These are phyloP conservation scores for Gavialis gangeticus DNA, from an alignment of 2,113 vertebrate species.

Conservation along the genomic window DNA sequence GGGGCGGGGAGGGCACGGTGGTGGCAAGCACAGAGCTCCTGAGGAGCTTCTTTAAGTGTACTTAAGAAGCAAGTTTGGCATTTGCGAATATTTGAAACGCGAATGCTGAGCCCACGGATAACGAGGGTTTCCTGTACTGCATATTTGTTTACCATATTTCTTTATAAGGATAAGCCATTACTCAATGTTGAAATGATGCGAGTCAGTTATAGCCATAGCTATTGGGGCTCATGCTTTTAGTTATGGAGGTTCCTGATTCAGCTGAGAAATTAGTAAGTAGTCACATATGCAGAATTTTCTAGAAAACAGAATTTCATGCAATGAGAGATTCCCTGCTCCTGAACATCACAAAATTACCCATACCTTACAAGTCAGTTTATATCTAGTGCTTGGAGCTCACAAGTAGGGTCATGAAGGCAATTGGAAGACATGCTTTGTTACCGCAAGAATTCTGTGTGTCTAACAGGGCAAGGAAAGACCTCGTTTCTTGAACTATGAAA, in stretches of 20 bases:
- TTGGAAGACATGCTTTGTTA: rapidly evolving
- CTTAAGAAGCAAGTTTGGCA: no score
- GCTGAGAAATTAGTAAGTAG: neutral
- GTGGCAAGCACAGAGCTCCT: no score
- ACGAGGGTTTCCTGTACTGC: no score
- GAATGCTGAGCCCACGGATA: no score
- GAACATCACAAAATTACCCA: neutral
- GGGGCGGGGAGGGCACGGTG: no score
- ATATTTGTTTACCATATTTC: no score
- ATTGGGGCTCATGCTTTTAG: neutral
- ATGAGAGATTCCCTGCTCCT: neutral
- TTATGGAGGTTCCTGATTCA: neutral
- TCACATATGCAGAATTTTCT: neutral
- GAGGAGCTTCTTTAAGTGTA: no score
- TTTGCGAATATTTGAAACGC: no score
- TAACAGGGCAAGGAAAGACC: neutral
- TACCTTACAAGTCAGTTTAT: neutral
- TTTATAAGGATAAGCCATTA: neutral
- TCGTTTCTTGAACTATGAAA: no score
- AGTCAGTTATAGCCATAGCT: neutral
- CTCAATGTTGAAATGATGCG: neutral
- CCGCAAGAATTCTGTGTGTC: neutral
- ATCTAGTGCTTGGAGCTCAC: neutral
- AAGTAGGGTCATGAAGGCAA: neutral
- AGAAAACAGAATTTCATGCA: neutral